Base-by-base conservation (phyloP, 2,888 invertebrate species). In the Thelaira solivaga region DNA sequence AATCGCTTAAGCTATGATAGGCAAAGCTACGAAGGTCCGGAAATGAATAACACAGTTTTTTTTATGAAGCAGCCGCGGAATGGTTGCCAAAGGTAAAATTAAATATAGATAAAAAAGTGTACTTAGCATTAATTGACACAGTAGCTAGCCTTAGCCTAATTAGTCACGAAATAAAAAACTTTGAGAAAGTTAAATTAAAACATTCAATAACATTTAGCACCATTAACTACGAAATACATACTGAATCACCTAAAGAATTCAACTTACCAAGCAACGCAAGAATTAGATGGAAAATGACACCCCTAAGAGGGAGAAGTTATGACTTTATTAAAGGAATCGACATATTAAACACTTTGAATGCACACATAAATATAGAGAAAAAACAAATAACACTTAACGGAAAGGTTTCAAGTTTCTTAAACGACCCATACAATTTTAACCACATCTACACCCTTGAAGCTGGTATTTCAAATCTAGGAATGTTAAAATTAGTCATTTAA, bases 111-210 rank as follows among this genome's bases (percentile, higher is more conserved):
- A 53, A 13, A n/a, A 62, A 55, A 62, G 24, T 10, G 31, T 53
- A 65, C 29, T 5, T 41, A n/a, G 55, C 62, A 41, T 34, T 74
- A 13, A 75, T 68, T 68, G 61, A 75, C 55, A 68, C 61, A 29
- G 68, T 36, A 45, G 74, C 55, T 13, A 68, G 45, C n/a, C 11
- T 69, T n/a, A 75, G 62, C 18, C 31, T 62, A 16, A 57, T 75
- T 24, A 43, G 41, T 55, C 57, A 16, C 11, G 36, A 47, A 24
- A 68, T 68, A 64, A 65, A 55, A 34, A 55, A 47, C 29, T 41
- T 65, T 26, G 16, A 8, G 16, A 65, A 57, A 73, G 11, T 49
- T 55, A 31, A 29, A 65, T 55, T 65, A 29, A 41, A 57, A 3
- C 18, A 29, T 5, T 47, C 65, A 13, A 57, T 73, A 61, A 49